A percentile compares a stretch with the other conserved stretches of the same genome.
Conservation (phyloP, 2,888 invertebrate genomes). For the Athrips mouffetella region DNA sequence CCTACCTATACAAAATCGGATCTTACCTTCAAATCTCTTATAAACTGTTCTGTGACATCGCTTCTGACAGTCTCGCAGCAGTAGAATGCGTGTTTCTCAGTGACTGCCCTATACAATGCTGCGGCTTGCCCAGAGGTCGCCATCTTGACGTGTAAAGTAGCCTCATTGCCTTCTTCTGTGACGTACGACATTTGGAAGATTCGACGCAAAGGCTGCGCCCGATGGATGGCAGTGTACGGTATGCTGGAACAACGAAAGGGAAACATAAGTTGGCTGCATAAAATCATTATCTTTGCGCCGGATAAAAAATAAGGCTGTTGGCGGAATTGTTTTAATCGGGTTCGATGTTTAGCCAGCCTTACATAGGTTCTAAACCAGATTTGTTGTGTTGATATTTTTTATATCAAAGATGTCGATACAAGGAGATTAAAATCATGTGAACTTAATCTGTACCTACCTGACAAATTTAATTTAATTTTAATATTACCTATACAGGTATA, state of each 20-base stretch:
- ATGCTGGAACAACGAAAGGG: constrained; percentile 74
- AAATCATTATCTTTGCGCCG: neutral
- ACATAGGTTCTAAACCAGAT: no score
- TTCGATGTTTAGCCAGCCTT: no score
- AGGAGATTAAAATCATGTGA: no score
- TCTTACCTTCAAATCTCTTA: constrained; percentile 87
- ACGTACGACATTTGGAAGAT: constrained; percentile 87
- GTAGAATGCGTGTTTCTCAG: constrained; percentile 95
- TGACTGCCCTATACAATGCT: constrained; percentile 90
- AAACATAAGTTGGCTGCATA: neutral
- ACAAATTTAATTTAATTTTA: no score
- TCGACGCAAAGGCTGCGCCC: constrained; percentile 86
- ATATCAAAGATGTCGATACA: no score
- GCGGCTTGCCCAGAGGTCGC: constrained; percentile 89
- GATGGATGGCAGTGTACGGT: constrained; percentile 88
- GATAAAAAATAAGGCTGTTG: no score
- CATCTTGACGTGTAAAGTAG: constrained; percentile 87
- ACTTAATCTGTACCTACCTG: no score
- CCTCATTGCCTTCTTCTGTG: constrained; percentile 82
- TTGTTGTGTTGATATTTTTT: no score
- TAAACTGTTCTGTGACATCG: constrained; percentile 92
- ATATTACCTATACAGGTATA: no score
- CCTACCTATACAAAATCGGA: neutral
- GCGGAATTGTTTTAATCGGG: constrained; percentile 1
- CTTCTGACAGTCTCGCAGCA: constrained; percentile 94